These are phyloP conservation scores for Onthophagus taurus DNA, from an alignment of 1,140 invertebrate genomes.

Conservation along the genomic window DNA sequence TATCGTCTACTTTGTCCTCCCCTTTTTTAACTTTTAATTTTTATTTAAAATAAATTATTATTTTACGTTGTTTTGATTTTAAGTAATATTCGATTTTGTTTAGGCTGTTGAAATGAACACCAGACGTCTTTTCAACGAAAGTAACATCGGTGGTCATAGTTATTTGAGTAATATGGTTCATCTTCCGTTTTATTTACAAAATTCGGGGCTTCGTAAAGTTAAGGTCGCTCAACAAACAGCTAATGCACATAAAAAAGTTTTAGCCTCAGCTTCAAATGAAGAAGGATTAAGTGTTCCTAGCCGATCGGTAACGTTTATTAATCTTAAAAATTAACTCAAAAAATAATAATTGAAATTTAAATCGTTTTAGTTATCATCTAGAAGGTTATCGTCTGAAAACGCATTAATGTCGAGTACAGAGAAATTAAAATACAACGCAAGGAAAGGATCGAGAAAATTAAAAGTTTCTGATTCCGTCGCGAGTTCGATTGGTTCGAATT, in stretches of 20 bases:
- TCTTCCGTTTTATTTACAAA: slow-evolving; percentile 95
- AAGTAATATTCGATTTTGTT: slow-evolving; percentile 12
- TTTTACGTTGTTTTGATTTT: neutral
- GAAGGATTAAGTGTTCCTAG: slow-evolving; percentile 21
- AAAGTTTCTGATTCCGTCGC: slow-evolving; percentile 79
- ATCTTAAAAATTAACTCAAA: neutral
- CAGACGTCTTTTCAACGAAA: slow-evolving; percentile 72
- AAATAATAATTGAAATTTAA: neutral
- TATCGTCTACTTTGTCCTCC: slow-evolving; percentile 5
- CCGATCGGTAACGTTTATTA: slow-evolving; percentile 27
- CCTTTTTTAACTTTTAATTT: slow-evolving; percentile 8
- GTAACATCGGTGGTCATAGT: slow-evolving; percentile 86
- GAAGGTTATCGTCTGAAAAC: slow-evolving; percentile 66
- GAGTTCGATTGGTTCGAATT: slow-evolving; percentile 78
- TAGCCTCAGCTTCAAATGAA: slow-evolving; percentile 23
- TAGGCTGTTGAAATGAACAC: slow-evolving; percentile 89
- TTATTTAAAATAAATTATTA: neutral
- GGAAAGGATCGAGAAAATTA: slow-evolving; percentile 56
- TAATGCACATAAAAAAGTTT: slow-evolving; percentile 34
- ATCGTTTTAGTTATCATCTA: slow-evolving; percentile 46
- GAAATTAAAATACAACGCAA: slow-evolving; percentile 44
- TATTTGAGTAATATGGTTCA: slow-evolving; percentile 95
- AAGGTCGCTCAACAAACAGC: slow-evolving; percentile 78
- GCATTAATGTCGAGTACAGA: slow-evolving; percentile 69
- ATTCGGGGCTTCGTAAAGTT: slow-evolving; percentile 83